A percentile compares a stretch with the other conserved stretches of the same genome.
phyloP scores from a whole-genome alignment of 2,113 vertebrate species.

The Martes martes region DNA sequence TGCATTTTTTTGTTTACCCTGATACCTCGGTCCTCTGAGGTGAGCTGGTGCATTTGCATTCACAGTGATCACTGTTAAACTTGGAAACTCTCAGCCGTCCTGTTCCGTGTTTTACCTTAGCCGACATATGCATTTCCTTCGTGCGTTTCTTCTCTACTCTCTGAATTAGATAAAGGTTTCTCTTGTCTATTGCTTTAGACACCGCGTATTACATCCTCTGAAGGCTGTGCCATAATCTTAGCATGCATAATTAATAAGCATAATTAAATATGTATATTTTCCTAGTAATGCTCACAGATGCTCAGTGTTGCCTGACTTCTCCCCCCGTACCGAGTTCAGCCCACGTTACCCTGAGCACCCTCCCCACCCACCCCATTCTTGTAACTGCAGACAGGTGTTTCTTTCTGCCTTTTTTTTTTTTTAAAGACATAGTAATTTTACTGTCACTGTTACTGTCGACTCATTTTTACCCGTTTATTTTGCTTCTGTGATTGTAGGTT shows the following conservation, averaged over 20 bases:
- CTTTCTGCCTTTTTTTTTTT: background rate
- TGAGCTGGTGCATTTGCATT: fast-evolving
- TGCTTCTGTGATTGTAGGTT: background rate
- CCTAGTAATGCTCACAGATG: background rate
- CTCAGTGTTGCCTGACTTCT: fast-evolving
- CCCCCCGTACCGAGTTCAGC: fast-evolving
- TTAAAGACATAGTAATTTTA: background rate
- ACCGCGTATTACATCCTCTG: background rate
- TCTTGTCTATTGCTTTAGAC: background rate
- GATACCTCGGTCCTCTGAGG: fast-evolving
- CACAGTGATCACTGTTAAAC: fast-evolving
- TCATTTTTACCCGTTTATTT: background rate
- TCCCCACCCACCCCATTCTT: fast-evolving
- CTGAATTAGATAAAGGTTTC: background rate
- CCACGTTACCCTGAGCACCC: too few species aligned
- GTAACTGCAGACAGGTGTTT: too few species aligned
- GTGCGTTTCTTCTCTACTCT: background rate
- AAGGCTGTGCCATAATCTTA: background rate
- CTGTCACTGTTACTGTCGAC: background rate
- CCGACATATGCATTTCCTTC: background rate
- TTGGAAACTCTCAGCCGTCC: fast-evolving
- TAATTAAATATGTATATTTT: background rate
- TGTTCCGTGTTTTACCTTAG: background rate
- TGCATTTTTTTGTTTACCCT: background rate
- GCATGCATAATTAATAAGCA: background rate